phyloP scores from a whole-genome alignment of 2,888 invertebrate species.

The Drosophila atroscutellata region DNA sequence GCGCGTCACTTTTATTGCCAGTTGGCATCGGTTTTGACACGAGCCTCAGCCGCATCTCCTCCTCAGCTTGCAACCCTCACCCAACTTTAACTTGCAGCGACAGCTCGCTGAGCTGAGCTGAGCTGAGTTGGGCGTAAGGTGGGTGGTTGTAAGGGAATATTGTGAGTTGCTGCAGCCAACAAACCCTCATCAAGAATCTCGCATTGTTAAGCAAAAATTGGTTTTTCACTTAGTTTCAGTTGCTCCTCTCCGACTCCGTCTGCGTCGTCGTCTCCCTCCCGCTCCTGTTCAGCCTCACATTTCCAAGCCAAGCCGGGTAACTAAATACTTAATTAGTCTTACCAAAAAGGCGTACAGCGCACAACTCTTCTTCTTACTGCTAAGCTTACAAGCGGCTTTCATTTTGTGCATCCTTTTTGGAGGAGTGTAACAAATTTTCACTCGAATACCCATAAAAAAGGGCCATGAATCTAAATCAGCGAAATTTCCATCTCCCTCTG shows the following conservation, averaged over 20 bases:
- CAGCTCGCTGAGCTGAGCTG: constrained; percentile 41
- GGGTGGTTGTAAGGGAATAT: not conserved
- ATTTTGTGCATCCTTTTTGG: constrained; percentile 51
- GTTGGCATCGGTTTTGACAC: constrained; percentile 46
- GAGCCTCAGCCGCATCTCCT: not conserved
- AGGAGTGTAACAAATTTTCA: not conserved
- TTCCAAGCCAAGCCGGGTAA: constrained; percentile 60
- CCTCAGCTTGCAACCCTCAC: not conserved
- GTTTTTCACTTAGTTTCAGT: constrained; percentile 66
- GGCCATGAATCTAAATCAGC: not conserved
- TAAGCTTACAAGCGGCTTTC: constrained; percentile 56
- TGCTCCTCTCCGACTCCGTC: not conserved
- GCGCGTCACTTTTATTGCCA: constrained; percentile 76
- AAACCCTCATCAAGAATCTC: constrained; percentile 18
- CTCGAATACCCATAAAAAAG: constrained; percentile 2
- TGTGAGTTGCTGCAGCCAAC: constrained; percentile 2
- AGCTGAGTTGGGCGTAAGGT: not conserved
- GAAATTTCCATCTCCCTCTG: not conserved
- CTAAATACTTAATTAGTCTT: constrained; percentile 80
- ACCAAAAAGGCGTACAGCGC: constrained; percentile 41
- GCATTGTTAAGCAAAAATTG: constrained; percentile 74
- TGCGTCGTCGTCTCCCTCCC: too few species aligned
- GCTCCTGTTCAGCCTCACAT: constrained; percentile 8
- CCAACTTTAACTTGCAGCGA: constrained; percentile 65
- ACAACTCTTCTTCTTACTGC: constrained; percentile 31